These are phyloP conservation scores for Brachyistius frenatus DNA, from an alignment of 2,113 vertebrate genomes.

Conservation along the genomic window DNA sequence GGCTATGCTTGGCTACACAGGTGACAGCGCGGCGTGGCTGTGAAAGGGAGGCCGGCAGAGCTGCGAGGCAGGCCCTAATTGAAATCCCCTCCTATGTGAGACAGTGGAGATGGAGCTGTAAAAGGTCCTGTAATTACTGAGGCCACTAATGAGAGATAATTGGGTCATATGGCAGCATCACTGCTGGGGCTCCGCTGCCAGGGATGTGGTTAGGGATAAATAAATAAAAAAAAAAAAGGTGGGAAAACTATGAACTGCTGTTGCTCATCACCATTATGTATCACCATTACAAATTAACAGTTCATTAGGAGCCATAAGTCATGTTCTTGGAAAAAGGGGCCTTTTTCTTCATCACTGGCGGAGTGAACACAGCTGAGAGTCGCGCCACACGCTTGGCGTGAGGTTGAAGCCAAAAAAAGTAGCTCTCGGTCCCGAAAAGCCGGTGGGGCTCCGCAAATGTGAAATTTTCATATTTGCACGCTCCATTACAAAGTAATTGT, in stretches of 20 bases:
- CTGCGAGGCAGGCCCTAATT: conserved; percentile 68
- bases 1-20: conserved; percentile 66
- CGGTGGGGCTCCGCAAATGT: background rate
- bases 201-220: conserved; percentile 49
- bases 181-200: conserved; percentile 45
- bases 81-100: conserved; percentile 72
- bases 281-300: conserved; percentile 33
- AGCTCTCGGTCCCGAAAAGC: background rate
- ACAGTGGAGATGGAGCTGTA: conserved; percentile 71
- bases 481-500: background rate
- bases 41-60: conserved; percentile 48
- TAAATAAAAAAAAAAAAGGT: conserved; percentile 48
- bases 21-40: conserved; percentile 63
- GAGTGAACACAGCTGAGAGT: background rate
- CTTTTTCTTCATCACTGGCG: background rate
- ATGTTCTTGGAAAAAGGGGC: background rate
- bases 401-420: background rate
- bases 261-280: conserved; percentile 46
- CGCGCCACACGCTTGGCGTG: background rate
- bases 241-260: conserved; percentile 49
- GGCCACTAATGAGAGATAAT: conserved; percentile 80
- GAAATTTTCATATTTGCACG: background rate
- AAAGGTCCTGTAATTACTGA: conserved; percentile 74
- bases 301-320: conserved; percentile 42
- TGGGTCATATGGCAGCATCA: conserved; percentile 74